Percentiles rank a stretch among this genome's conserved stretches.
Conservation (phyloP, 2,797 vertebrate species). For the Rallus crepitans region DNA sequence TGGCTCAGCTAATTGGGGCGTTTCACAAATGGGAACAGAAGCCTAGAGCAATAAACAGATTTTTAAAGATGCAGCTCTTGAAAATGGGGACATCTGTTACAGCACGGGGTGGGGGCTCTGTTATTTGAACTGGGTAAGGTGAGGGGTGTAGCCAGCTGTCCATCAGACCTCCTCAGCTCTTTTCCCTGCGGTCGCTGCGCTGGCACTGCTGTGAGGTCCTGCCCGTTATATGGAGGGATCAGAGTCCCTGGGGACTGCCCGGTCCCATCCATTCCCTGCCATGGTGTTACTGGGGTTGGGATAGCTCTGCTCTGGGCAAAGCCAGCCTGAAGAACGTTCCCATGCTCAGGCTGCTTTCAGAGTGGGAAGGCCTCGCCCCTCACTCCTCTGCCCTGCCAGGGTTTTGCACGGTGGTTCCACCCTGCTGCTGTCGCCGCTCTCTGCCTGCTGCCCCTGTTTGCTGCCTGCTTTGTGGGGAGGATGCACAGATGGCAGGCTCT, state of each 20-base stretch:
- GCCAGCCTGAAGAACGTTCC: not conserved
- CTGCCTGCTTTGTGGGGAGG: rapidly evolving
- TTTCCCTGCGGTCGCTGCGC: not conserved
- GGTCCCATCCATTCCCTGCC: not conserved
- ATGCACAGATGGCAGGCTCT: rapidly evolving
- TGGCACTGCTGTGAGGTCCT: not conserved
- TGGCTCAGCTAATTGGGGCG: not conserved
- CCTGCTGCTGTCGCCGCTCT: not conserved
- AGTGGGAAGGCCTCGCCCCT: not conserved
- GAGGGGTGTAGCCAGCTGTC: not conserved
- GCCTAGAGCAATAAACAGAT: not conserved
- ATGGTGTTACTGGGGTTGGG: not conserved
- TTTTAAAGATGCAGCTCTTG: not conserved
- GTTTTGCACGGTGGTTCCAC: not conserved
- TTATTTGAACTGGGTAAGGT: rapidly evolving
- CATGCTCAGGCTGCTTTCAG: rapidly evolving
- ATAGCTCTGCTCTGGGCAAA: not conserved
- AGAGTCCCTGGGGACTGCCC: not conserved
- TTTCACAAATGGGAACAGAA: not conserved
- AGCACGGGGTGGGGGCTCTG: not conserved
- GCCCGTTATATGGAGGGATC: rapidly evolving
- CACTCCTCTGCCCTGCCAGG: not conserved
- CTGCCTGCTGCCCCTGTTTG: rapidly evolving
- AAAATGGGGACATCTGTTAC: not conserved
- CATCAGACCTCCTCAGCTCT: not conserved